Percentiles rank a stretch among this genome's conserved stretches.
These are phyloP conservation scores for Leptestheria dahalacensis DNA, from an alignment of 1,140 invertebrate species.

Conservation along the genomic window DNA sequence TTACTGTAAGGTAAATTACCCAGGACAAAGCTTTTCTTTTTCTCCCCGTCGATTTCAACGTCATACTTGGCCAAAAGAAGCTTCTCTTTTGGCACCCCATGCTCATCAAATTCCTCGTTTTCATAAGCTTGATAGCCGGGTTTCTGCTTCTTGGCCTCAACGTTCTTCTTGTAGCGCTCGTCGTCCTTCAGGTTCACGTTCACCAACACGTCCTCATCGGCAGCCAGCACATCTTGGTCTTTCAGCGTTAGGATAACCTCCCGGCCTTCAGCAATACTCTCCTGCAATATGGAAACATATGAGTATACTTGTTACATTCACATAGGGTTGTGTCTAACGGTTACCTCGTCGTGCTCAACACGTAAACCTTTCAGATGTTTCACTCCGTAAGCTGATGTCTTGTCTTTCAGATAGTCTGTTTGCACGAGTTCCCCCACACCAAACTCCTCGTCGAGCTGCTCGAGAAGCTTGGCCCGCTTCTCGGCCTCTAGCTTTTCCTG, in stretches of 20 bases:
- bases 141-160: slow-evolving; percentile 69
- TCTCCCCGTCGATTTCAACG: slow-evolving; percentile 74
- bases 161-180: slow-evolving; percentile 78
- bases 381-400: slow-evolving; percentile 44
- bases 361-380: slow-evolving; percentile 63
- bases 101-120: slow-evolving; percentile 67
- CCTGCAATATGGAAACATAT: slow-evolving; percentile 26
- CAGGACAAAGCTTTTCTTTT: slow-evolving; percentile 62
- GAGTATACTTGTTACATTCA: slow-evolving; percentile 5
- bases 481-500: slow-evolving; percentile 73
- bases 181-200: slow-evolving; percentile 94
- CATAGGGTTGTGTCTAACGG: slow-evolving; percentile 17
- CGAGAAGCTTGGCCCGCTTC: slow-evolving; percentile 74
- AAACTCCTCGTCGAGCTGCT: slow-evolving; percentile 91
- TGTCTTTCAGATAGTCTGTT: slow-evolving; percentile 49
- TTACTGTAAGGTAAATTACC: slow-evolving; percentile 34
- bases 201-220: slow-evolving; percentile 71
- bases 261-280: slow-evolving; percentile 63
- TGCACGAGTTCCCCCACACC: slow-evolving; percentile 69
- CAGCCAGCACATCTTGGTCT: slow-evolving; percentile 79
- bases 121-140: slow-evolving; percentile 70
- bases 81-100: slow-evolving; percentile 52
- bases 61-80: slow-evolving; percentile 82
- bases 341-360: slow-evolving; percentile 69
- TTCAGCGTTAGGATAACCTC: slow-evolving; percentile 82